Evolutionary conservation across 2,113 vertebrate species (phyloP).

Genomic region (Turnix velox): DNA sequence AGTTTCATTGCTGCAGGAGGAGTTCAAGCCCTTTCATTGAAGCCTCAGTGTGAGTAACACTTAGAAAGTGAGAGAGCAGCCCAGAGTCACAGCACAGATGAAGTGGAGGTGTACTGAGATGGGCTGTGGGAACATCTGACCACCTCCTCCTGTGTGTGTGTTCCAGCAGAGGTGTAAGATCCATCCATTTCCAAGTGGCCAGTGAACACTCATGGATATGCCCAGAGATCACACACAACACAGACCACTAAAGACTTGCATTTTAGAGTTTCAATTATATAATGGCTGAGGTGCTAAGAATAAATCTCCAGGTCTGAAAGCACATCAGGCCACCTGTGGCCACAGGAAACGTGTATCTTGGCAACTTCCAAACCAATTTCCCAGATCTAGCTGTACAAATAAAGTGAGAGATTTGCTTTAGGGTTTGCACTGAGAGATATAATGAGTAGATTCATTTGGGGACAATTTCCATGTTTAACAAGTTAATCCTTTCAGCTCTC

Average conservation of each 20-base stretch:
- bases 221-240: not conserved
- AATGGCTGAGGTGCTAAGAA: not conserved
- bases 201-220: not conserved
- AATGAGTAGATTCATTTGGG: not conserved
- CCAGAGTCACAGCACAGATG: fast-evolving
- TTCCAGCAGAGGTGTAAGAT: not conserved
- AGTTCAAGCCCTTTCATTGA: not conserved
- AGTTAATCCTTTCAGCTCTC: constrained; percentile 11
- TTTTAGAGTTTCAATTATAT: not conserved
- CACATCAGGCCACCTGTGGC: not conserved
- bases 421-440: not conserved
- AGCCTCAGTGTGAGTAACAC: not conserved
- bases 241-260: not conserved
- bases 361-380: constrained; percentile 8
- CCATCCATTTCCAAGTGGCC: not conserved
- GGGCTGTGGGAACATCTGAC: not conserved
- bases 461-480: constrained; percentile 3
- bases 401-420: constrained; percentile 1
- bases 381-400: not conserved
- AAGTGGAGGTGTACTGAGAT: not conserved
- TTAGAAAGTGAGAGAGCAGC: not conserved
- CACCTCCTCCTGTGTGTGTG: not conserved
- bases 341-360: constrained; percentile 6
- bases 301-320: not conserved
- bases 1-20: not conserved